Evolutionary conservation across 64 coral and sea anemone genomes (phyloP).

Genomic region (Cladopsammia gracilis): DNA sequence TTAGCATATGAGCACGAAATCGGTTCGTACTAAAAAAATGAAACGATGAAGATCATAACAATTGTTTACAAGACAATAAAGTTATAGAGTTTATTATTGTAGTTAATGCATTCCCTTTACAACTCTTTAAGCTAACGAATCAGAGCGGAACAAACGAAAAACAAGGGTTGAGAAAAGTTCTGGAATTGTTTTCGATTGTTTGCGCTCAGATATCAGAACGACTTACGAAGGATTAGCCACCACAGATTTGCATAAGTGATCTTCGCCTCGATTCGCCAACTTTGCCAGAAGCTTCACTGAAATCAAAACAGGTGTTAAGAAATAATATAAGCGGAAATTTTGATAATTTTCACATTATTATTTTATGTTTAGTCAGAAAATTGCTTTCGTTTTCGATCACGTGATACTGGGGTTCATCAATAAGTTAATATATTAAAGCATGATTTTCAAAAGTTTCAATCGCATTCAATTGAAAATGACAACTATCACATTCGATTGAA

Average conservation of each 20-base stretch:
- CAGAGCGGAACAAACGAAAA: background rate
- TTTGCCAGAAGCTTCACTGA: background rate
- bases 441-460: too few species aligned
- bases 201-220: background rate
- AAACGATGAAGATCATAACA: too few species aligned
- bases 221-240: background rate
- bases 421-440: too few species aligned
- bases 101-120: background rate
- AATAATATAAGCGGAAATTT: background rate
- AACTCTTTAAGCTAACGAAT: background rate
- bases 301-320: slow-evolving; percentile 5
- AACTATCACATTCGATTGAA: too few species aligned
- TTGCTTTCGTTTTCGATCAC: background rate
- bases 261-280: background rate
- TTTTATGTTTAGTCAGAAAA: background rate
- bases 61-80: background rate
- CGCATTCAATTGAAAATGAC: too few species aligned
- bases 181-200: background rate
- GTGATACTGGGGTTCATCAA: too few species aligned
- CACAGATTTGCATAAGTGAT: background rate
- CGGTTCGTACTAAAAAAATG: background rate
- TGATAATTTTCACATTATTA: background rate
- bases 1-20: slow-evolving; percentile 13
- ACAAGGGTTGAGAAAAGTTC: background rate
- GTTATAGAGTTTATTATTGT: background rate